phyloP scores from a whole-genome alignment of 2,113 vertebrate species.

The Leptodactylus fuscus region DNA sequence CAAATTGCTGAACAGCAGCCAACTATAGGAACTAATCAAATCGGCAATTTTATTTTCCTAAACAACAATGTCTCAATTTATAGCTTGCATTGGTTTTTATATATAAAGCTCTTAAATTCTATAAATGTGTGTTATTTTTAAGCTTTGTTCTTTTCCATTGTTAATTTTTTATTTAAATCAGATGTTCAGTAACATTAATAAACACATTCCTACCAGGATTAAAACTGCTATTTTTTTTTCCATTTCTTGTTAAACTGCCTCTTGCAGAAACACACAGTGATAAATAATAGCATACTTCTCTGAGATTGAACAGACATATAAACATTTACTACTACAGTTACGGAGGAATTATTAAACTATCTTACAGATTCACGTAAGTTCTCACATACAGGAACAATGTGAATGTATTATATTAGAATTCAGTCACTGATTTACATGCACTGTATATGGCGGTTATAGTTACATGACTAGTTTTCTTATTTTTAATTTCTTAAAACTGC shows the following conservation, averaged over 20 bases:
- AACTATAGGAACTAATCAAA: too few species aligned
- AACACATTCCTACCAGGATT: not conserved
- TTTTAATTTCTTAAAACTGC: not conserved
- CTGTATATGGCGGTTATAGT: too few species aligned
- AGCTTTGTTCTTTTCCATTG: too few species aligned
- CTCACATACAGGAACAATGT: not conserved
- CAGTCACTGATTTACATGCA: too few species aligned
- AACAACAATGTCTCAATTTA: too few species aligned
- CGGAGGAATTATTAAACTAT: not conserved
- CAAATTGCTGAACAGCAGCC: too few species aligned
- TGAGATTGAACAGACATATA: conserved; percentile 19
- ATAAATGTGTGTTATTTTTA: too few species aligned
- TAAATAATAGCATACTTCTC: conserved; percentile 1
- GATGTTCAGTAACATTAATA: not conserved
- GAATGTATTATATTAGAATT: too few species aligned
- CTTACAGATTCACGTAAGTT: not conserved
- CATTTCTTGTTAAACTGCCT: not conserved
- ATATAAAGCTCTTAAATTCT: too few species aligned
- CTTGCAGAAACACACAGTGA: not conserved
- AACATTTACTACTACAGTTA: conserved; percentile 32
- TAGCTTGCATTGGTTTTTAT: too few species aligned
- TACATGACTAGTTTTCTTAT: too few species aligned
- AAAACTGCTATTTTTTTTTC: not conserved
- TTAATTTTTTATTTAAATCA: not conserved
- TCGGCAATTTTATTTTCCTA: too few species aligned